Evolutionary conservation across 2,797 vertebrate species (phyloP), one percentile per base, ranked within the genome.

Genomic region (Rhinophrynus dorsalis): DNA sequence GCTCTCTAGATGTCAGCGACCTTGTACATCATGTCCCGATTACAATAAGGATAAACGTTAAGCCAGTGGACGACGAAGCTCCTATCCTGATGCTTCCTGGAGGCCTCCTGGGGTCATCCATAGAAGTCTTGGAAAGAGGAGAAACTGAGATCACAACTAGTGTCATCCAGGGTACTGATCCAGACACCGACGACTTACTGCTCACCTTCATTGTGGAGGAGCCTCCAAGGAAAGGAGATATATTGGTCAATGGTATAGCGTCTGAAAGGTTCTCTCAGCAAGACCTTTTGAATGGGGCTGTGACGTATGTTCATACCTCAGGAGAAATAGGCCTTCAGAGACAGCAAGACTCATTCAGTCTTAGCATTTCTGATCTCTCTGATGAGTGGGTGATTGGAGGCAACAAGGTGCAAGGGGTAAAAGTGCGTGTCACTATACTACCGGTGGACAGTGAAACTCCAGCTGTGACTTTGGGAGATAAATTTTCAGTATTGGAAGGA

Each of bases 201-300:
- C 78, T 94, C 18, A 95, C 89, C 56, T 95, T 95, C 64, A 88
- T 90, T 78, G 87, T 96, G n/a, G 91, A 94, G 52, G 90, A 94
- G 23, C 82, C 86, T 32, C 94, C 94, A 0, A 90, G 68, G 55
- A 52, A 91, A 26, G 93, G 92, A 26, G 89, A 90, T 57, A 91
- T 96, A 63, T 80, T 95, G 3, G 86, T 94, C 15, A 88, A 88
- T 20, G 91, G 91, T 26, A 78, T 85, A 27, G 78, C 74, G 0
- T 74, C 88, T 59, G 91, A 94, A 79, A 85, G 80, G 58, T 94
- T 96, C 79, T 94, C 93, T 40, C 93, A 93, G 74, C 85, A 88
- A 67, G 91, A 95, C 63, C 89, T 98, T 55, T 90, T 92, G 55
- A 92, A 84, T 2, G 90, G 92, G 3, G 78, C 74, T 11, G 92